Percentiles rank a stretch among this genome's conserved stretches.
Conservation (phyloP, 2,888 invertebrate species). For the Cistogaster globosa region DNA sequence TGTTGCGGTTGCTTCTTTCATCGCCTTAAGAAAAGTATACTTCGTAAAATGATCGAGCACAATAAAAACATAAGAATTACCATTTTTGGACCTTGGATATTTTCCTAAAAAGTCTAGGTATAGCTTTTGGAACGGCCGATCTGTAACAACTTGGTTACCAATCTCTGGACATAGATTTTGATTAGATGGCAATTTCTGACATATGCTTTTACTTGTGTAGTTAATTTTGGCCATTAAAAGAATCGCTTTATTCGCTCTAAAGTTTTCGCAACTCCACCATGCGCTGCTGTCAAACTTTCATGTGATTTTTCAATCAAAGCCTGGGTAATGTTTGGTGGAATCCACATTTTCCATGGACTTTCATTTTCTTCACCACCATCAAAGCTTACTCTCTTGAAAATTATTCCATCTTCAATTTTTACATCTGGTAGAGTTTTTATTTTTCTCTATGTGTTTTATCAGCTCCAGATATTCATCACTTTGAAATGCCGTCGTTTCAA, state of each 20-base stretch:
- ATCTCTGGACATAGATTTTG: background rate
- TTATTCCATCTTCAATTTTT: slow-evolving; percentile 35
- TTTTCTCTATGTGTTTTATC: background rate
- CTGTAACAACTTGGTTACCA: background rate
- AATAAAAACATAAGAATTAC: background rate
- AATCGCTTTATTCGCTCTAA: background rate
- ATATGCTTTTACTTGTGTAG: background rate
- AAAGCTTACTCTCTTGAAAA: slow-evolving; percentile 23
- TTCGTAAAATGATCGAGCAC: too few species aligned
- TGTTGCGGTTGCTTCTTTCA: background rate
- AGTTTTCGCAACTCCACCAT: slow-evolving; percentile 40
- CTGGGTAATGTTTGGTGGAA: slow-evolving; percentile 9
- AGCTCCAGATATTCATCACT: slow-evolving; percentile 3
- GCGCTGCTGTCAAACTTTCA: background rate
- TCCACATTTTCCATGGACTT: slow-evolving; percentile 28
- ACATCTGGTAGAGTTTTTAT: slow-evolving; percentile 35
- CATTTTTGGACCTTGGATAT: background rate
- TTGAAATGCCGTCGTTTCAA: slow-evolving; percentile 63
- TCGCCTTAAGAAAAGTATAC: background rate
- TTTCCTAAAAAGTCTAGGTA: background rate
- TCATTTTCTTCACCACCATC: background rate
- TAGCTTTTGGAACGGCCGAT: slow-evolving; percentile 2
- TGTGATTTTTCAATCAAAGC: slow-evolving; percentile 13
- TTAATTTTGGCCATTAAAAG: background rate
- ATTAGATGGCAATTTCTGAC: background rate